Evolutionary conservation across 2,797 vertebrate genomes (phyloP).

Genomic region (Crypturellus tataupa): DNA sequence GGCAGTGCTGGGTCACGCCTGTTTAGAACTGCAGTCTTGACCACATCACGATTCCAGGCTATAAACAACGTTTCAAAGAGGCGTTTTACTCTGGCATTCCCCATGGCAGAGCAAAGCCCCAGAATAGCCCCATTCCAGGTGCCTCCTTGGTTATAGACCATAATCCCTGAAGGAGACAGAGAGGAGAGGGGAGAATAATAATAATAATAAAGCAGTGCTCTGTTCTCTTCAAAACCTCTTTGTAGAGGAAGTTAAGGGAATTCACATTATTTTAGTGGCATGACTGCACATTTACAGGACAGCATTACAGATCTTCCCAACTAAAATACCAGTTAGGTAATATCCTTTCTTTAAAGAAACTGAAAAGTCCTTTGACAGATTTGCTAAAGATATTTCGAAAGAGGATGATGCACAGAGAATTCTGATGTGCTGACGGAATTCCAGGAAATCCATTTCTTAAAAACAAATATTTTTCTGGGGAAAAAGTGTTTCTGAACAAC

Average conservation of each 20-base stretch:
- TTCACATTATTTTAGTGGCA: background rate
- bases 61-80: conserved; percentile 47
- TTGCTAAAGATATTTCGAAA: background rate
- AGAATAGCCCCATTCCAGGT: background rate
- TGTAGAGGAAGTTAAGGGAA: background rate
- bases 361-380: background rate
- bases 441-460: conserved; percentile 12
- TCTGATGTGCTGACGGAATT: background rate
- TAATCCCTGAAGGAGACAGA: background rate
- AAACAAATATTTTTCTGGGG: background rate
- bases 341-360: background rate
- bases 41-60: conserved; percentile 14
- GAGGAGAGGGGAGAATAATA: no score
- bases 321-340: background rate
- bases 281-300: background rate
- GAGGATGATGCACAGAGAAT: background rate
- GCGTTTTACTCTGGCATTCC: conserved; percentile 21
- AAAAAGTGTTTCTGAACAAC: background rate
- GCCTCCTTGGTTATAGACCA: background rate
- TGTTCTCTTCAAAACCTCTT: conserved; percentile 7
- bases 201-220: background rate
- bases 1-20: background rate
- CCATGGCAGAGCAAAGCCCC: conserved; percentile 22
- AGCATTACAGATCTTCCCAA: background rate
- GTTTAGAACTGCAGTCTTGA: conserved; percentile 12